Conservation (phyloP, 2,113 vertebrate species). For the Callaeas wilsoni region DNA sequence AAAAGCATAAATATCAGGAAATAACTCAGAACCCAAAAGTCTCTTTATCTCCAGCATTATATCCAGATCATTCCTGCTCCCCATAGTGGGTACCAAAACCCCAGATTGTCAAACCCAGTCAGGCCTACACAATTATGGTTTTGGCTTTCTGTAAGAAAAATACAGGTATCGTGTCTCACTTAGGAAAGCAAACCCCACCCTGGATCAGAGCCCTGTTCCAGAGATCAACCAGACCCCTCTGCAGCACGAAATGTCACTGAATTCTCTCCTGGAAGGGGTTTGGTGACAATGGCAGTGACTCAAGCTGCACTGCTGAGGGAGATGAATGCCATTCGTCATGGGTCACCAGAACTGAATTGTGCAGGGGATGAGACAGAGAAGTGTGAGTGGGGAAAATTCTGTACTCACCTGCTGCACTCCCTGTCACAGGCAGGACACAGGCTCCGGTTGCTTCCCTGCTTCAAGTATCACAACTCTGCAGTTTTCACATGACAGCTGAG, state of each 20-base stretch:
- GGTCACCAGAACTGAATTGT: not conserved
- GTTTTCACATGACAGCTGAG: not conserved
- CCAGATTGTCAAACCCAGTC: not conserved
- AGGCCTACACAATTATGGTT: not conserved
- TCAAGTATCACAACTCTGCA: not conserved
- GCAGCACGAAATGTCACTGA: not conserved
- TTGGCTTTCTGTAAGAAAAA: not conserved
- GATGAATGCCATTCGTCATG: accelerated
- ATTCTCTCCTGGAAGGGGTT: not conserved
- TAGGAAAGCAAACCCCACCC: not conserved
- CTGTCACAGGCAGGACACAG: too few species aligned
- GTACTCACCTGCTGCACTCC: not conserved
- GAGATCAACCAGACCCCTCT: not conserved
- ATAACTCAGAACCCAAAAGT: not conserved
- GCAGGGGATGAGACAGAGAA: not conserved
- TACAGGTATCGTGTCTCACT: not conserved
- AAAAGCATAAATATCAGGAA: not conserved
- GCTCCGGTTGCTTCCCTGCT: not conserved
- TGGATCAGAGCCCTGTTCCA: not conserved
- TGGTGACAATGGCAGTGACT: not conserved
- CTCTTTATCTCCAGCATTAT: not conserved
- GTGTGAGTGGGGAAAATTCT: not conserved
- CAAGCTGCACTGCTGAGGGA: not conserved
- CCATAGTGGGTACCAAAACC: not conserved
- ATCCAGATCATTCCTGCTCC: not conserved